These are phyloP conservation scores for Arge pagana DNA, from an alignment of 2,888 invertebrate species.

Conservation along the genomic window DNA sequence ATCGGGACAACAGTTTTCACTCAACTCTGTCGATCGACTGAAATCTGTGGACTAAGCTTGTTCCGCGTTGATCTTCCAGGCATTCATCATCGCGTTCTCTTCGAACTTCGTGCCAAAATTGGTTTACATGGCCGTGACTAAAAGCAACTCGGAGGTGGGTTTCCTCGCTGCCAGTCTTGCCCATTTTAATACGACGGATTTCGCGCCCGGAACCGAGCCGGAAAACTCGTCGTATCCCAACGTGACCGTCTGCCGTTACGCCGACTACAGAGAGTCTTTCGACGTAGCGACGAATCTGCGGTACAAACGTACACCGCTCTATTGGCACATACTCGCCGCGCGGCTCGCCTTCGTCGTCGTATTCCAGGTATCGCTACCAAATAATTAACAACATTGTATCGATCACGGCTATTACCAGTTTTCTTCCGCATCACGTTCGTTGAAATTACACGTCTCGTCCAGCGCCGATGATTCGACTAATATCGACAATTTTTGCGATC, in stretches of 20 bases:
- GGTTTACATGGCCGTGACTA: constrained; percentile 66
- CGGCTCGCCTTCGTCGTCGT: constrained; percentile 76
- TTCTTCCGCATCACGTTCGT: too few relatives aligned
- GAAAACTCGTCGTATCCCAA: constrained; percentile 48
- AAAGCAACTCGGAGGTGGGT: constrained; percentile 62
- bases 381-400: constrained; percentile 35
- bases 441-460: too few relatives aligned
- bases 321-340: constrained; percentile 77
- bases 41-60: too few relatives aligned
- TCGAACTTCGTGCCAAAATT: constrained; percentile 81
- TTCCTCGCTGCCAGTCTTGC: constrained; percentile 74
- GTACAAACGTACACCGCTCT: constrained; percentile 69
- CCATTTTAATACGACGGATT: constrained; percentile 68
- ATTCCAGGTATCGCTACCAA: constrained; percentile 63
- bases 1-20: constrained; percentile 1
- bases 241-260: constrained; percentile 31
- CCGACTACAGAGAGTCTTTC: constrained; percentile 11
- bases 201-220: constrained; percentile 56
- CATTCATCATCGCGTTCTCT: constrained; percentile 82
- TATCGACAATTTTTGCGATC: too few relatives aligned
- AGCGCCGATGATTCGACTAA: too few relatives aligned
- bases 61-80: constrained; percentile 66
- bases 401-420: not conserved
- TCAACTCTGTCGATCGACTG: too few relatives aligned
- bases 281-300: constrained; percentile 49